Percentiles rank a stretch among this genome's conserved stretches.
These are phyloP conservation scores for Trididemnum miniatum DNA, from an alignment of 23 tunicate genomes.

Conservation along the genomic window DNA sequence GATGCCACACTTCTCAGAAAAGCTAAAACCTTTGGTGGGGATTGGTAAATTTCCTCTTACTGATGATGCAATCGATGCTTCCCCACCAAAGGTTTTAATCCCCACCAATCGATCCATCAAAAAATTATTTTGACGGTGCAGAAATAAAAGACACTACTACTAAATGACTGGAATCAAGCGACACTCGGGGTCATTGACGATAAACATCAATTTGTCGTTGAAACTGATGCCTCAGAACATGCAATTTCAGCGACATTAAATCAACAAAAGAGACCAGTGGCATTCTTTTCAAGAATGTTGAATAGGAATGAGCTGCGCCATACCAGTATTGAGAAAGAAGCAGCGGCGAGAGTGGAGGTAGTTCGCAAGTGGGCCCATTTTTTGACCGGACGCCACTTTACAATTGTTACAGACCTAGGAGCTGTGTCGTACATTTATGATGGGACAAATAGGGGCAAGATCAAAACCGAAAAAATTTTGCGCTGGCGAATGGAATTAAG, in stretches of 20 bases:
- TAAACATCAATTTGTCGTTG: slow-evolving; percentile 5
- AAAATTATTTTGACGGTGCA: too few relatives aligned
- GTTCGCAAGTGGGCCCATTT: slow-evolving; percentile 25
- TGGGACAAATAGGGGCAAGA: slow-evolving; percentile 12
- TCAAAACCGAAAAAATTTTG: slow-evolving; percentile 29
- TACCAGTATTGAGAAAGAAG: slow-evolving; percentile 32
- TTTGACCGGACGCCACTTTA: slow-evolving; percentile 8
- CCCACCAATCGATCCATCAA: neutral
- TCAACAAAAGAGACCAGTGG: slow-evolving; percentile 30
- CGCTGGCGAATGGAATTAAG: slow-evolving; percentile 37
- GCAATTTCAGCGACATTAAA: slow-evolving; percentile 40
- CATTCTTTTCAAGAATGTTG: slow-evolving; percentile 32
- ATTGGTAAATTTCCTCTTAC: neutral
- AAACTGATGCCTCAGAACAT: slow-evolving; percentile 37
- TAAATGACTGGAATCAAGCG: neutral
- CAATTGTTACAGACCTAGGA: slow-evolving; percentile 31
- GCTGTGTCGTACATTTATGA: slow-evolving; percentile 25
- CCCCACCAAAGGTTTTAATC: neutral
- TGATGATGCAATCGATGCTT: slow-evolving; percentile 5
- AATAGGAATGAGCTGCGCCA: slow-evolving; percentile 8
- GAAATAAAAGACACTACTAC: neutral
- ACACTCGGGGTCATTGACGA: slow-evolving; percentile 9
- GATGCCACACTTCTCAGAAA: slow-evolving; percentile 30
- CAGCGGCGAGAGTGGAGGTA: slow-evolving; percentile 25
- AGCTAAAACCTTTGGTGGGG: neutral